Evolutionary conservation across 2,888 invertebrate species (phyloP), one percentile per base, ranked within the genome.

Genomic region (Spilarctia lutea): DNA sequence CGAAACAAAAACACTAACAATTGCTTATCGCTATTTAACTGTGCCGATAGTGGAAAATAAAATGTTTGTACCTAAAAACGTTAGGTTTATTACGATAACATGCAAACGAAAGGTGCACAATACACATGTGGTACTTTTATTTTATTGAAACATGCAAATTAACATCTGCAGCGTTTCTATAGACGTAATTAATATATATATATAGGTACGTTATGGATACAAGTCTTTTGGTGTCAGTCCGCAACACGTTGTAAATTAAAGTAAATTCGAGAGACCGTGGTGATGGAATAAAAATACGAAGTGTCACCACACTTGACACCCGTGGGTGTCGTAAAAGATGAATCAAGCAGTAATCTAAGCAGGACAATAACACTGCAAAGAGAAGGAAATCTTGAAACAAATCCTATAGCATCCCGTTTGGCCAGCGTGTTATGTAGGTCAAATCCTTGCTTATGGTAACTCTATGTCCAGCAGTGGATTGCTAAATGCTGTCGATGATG

Each of bases 1-100:
- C 71, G 35, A 35, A 68, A 67, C 68, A 70, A 71, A 71, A 70
- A 65, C 60, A 71, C 67, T 42, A 75, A 71, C 63, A 24, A n/a
- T 20, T 67, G 39, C 48, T 75, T 75, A 75, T 75, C 74, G 74
- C n/a, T 24, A n/a, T 65, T 63, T 68, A 73, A 73, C 30, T 60
- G 68, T 10, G 52, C 42, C 39, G 71, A 65, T 71, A 39, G 71
- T 75, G 68, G 71, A 71, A 75, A 71, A 71, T n/a, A 68, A 42
- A 39, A 56, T 13, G 56, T 68, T 24, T 45, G 13, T 72, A 48
- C 13, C 39, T 52, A 65, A 60, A 39, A 60, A 60, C 56, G 30
- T 16, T 63, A 16, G 13, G 60, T 60, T 13, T 27, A 13, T 60
- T 18, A 18, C 2, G 63, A 63, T 27, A 63, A 63, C 63, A 30